phyloP scores from a whole-genome alignment of 2,113 vertebrate genomes.

The Sakesphorus luctuosus region DNA sequence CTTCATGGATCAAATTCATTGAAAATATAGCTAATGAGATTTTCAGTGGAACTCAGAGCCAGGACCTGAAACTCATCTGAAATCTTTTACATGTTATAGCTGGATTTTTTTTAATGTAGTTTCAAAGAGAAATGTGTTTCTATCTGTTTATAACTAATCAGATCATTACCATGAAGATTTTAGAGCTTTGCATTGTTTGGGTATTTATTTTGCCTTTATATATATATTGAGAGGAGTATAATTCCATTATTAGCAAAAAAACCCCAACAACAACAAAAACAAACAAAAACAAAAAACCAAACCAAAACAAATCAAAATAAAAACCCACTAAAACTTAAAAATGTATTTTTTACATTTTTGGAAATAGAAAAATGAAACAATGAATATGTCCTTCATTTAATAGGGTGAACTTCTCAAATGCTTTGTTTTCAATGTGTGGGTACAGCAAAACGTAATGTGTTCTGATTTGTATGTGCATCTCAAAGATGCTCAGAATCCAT shows the following conservation, averaged over 20 bases:
- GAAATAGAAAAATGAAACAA: neutral
- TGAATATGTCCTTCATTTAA: neutral
- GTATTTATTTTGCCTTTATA: neutral
- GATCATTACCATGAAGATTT: neutral
- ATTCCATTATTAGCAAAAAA: neutral
- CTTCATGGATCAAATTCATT: neutral
- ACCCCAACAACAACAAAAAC: no score
- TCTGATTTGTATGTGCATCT: neutral
- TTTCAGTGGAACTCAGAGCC: neutral
- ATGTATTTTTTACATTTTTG: neutral
- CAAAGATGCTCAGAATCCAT: neutral
- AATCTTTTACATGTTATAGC: neutral
- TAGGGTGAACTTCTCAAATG: neutral
- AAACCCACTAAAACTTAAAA: neutral
- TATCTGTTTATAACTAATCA: neutral
- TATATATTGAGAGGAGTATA: fast-evolving
- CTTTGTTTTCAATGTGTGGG: neutral
- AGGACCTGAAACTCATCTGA: neutral
- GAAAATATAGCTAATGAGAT: constrained; percentile 4
- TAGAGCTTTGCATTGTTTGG: neutral
- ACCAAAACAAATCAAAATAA: neutral
- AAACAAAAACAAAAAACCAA: neutral
- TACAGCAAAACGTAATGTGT: neutral
- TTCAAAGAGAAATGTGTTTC: neutral
- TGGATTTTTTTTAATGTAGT: neutral